A percentile compares a stretch with the other conserved stretches of the same genome.
Conservation (phyloP, 2,113 vertebrate species). For the Chaetops frenatus region DNA sequence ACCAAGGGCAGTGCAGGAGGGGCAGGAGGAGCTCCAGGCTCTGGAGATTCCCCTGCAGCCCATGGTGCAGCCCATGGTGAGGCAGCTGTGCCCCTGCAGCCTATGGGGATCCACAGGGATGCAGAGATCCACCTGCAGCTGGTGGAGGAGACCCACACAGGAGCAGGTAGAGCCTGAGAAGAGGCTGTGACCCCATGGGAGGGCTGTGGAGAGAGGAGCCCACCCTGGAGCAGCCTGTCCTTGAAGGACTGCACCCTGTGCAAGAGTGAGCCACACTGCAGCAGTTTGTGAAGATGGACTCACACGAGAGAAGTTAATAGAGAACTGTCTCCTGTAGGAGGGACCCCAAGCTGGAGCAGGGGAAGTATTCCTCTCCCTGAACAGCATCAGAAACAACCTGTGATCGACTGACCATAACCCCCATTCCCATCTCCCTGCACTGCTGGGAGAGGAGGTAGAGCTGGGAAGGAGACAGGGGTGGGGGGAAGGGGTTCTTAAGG, state of each 20-base stretch:
- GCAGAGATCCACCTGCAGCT: neutral
- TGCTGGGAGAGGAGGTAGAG: neutral
- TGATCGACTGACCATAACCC: neutral
- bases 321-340: neutral
- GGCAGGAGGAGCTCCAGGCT: rapidly evolving
- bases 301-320: neutral
- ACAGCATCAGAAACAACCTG: neutral
- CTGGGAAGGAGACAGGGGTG: neutral
- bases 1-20: too few relatives aligned
- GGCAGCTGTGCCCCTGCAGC: neutral
- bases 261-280: neutral
- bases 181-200: rapidly evolving
- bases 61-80: neutral
- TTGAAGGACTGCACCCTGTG: neutral
- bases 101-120: rapidly evolving
- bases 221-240: neutral
- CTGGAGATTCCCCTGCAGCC: neutral
- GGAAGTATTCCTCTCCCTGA: neutral
- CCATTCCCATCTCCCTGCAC: neutral
- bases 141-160: rapidly evolving
- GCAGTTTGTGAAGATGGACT: neutral
- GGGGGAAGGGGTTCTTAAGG: neutral
- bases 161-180: neutral
- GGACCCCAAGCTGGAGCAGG: neutral
- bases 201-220: neutral